Evolutionary conservation across 2,797 vertebrate genomes (phyloP).

Genomic region (Phataginus tetradactyla): DNA sequence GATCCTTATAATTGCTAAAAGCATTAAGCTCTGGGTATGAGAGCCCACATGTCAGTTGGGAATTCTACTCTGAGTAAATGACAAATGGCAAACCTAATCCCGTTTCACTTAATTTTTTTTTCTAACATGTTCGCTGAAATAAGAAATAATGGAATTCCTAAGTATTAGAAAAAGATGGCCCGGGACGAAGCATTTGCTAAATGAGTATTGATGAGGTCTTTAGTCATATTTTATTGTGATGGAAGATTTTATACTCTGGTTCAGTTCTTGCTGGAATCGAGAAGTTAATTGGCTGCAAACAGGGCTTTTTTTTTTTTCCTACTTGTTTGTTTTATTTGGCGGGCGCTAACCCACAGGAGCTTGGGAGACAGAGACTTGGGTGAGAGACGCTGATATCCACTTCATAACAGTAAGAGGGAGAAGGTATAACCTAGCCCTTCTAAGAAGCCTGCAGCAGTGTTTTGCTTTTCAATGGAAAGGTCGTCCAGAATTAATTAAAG

Average conservation of each 20-base stretch:
- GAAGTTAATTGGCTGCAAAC: conserved; percentile 76
- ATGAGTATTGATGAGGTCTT: conserved; percentile 76
- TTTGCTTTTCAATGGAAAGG: conserved; percentile 85
- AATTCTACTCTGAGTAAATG: conserved; percentile 75
- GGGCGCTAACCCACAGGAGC: not conserved
- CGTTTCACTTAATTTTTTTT: conserved; percentile 71
- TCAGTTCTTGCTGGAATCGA: conserved; percentile 62
- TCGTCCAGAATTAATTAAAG: conserved; percentile 85
- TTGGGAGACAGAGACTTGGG: not conserved
- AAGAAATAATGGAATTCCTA: conserved; percentile 80
- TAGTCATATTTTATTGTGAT: conserved; percentile 68
- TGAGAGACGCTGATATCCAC: conserved; percentile 73
- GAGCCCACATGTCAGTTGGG: conserved; percentile 62
- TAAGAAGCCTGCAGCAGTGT: conserved; percentile 75
- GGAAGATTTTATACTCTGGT: conserved; percentile 51
- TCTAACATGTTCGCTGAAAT: conserved; percentile 76
- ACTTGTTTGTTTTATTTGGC: conserved; percentile 49
- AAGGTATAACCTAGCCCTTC: conserved; percentile 83
- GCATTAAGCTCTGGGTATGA: conserved; percentile 76
- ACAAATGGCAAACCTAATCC: conserved; percentile 81
- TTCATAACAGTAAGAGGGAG: conserved; percentile 66
- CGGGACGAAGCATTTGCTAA: conserved; percentile 65
- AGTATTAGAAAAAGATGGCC: conserved; percentile 73
- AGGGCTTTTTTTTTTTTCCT: not conserved
- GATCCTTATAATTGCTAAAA: conserved; percentile 82